Base-by-base conservation (phyloP, 2,113 vertebrate species). In the Bos indicus region DNA sequence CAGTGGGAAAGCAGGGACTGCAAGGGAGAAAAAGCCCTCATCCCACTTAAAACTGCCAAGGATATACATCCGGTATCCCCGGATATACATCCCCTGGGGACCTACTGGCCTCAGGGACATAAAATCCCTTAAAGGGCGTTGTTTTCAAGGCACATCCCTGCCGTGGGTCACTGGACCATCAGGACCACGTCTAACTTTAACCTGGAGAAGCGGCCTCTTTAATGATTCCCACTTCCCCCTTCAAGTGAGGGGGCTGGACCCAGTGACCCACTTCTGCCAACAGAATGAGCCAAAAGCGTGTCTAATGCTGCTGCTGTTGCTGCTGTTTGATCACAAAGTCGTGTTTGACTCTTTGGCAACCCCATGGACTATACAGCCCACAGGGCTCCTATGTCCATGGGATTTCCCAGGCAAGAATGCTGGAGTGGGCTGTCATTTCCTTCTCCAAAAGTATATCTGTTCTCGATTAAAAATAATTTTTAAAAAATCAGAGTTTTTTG, bases 211-310 rank as follows among this genome's bases (percentile, higher is more conserved):
- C 7, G 9, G 74, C 33, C n/a, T 59, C n/a, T 2, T 15, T 15
- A 16, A 0, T 0, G 23, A 43, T 9, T 4, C 15, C 5, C n/a
- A 1, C 6, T 0, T 21, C 11, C 56, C 60, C 51, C 7, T 43
- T 48, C 6, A 23, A 17, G n/a, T 0, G 3, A 12, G 10, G 10
- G 33, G 28, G 17, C 2, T 19, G 19, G 59, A 48, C 25, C 30
- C 7, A 10, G 80, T 17, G 21, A 86, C n/a, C 6, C 16, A 30
- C 51, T 56, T 67, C 57, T 15, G 16, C 5, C 6, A 15, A 33
- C 11, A 54, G 80, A 59, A 19, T 0, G 2, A 40, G 21, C 52
- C 80, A 11, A 6, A 28, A 6, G 80, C 3, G 36, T 13, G 23
- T 74, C 13, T 62, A 12, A 48, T 48, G 48, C 26, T 59, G 57